These are phyloP conservation scores for Galagoides demidoff DNA, from an alignment of 2,797 vertebrate genomes.

Conservation along the genomic window DNA sequence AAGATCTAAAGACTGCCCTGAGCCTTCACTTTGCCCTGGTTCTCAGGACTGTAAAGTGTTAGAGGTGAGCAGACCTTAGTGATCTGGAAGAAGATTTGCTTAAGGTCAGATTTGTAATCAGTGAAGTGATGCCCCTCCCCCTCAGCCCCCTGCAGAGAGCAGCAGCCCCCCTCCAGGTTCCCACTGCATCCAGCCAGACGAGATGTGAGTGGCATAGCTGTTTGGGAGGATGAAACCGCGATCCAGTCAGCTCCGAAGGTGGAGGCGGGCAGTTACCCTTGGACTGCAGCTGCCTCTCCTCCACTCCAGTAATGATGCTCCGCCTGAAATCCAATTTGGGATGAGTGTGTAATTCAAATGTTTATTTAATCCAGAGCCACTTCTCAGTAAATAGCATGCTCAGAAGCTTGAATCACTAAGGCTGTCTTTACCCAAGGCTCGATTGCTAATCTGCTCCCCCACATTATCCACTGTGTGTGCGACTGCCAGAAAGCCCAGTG, in stretches of 20 bases:
- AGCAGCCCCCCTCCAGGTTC: background rate
- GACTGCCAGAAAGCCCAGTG: background rate
- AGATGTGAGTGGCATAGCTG: background rate
- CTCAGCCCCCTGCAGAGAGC: background rate
- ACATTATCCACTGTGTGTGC: background rate
- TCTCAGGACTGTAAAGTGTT: background rate
- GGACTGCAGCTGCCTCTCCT: conserved; percentile 4
- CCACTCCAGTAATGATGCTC: background rate
- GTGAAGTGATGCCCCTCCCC: background rate
- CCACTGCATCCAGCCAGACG: background rate
- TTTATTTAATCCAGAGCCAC: conserved; percentile 66
- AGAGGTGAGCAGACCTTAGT: background rate
- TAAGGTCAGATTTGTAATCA: background rate
- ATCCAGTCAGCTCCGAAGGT: conserved; percentile 30
- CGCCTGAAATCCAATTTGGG: conserved; percentile 61
- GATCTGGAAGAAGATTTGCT: background rate
- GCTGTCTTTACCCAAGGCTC: background rate
- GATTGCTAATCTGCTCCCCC: background rate
- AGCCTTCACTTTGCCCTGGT: background rate
- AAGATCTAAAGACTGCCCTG: background rate
- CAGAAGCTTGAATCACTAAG: conserved; percentile 37
- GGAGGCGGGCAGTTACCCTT: background rate
- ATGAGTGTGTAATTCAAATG: conserved; percentile 66
- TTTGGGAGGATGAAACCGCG: background rate
- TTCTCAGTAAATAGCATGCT: conserved; percentile 54